Conservation (phyloP, 2,888 invertebrate species). For the Heliconius aoede region DNA sequence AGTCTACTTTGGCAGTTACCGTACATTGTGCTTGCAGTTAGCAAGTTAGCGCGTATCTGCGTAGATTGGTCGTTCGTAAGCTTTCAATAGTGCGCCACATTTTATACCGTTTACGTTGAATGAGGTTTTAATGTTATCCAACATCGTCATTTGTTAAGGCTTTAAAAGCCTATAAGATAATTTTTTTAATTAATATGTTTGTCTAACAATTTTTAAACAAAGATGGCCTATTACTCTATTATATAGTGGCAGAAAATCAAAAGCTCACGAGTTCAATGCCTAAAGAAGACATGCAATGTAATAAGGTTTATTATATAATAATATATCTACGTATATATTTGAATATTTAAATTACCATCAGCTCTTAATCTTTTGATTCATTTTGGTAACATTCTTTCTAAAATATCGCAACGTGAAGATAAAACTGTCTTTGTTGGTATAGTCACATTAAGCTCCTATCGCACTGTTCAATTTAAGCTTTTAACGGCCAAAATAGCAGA, state of each 20-base stretch:
- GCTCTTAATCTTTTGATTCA: too few relatives aligned
- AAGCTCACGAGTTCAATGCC: too few relatives aligned
- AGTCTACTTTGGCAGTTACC: conserved; percentile 27
- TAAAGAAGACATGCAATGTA: not conserved
- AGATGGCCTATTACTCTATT: not conserved
- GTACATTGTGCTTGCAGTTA: conserved; percentile 25
- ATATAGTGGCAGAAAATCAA: not conserved
- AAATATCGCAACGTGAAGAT: not conserved
- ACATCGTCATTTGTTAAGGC: not conserved
- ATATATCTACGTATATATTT: not conserved
- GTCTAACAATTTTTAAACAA: not conserved
- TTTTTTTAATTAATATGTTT: not conserved
- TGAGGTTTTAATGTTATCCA: not conserved
- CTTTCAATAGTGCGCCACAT: conserved; percentile 8
- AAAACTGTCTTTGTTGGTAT: not conserved
- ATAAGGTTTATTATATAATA: not conserved
- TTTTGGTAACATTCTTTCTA: not conserved
- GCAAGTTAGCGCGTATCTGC: not conserved
- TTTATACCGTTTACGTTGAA: not conserved
- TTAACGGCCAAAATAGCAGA: conserved; percentile 24
- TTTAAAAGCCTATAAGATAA: not conserved
- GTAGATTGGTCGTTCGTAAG: conserved; percentile 17
- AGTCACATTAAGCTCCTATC: not conserved
- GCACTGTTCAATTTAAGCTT: conserved; percentile 11
- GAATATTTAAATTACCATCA: too few relatives aligned